Conservation (phyloP, 1,140 invertebrate genomes). For the Galleria mellonella region DNA sequence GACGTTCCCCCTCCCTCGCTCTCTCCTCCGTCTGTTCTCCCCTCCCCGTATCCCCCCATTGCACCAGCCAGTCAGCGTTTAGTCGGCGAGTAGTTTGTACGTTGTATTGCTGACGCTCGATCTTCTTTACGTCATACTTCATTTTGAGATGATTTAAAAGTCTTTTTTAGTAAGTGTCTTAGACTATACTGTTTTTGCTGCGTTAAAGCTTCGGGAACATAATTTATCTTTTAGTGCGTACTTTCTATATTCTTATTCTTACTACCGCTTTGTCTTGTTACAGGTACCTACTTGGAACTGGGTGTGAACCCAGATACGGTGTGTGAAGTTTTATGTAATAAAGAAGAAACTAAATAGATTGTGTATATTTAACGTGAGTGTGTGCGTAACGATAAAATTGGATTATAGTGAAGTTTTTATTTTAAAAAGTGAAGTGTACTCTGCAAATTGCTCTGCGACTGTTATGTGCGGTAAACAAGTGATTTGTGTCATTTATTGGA, state of each 20-base stretch:
- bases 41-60: slow-evolving; percentile 33
- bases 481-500: slow-evolving; percentile 54
- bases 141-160: slow-evolving; percentile 46
- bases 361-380: slow-evolving; percentile 16
- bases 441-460: slow-evolving; percentile 28
- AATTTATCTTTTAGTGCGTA: too few species aligned
- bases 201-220: too few species aligned
- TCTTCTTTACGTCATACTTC: slow-evolving; percentile 61
- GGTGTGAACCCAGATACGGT: slow-evolving; percentile 69
- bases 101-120: slow-evolving; percentile 15
- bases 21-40: slow-evolving; percentile 54
- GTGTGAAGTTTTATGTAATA: slow-evolving; percentile 67
- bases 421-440: slow-evolving; percentile 50
- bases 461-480: slow-evolving; percentile 47
- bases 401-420: slow-evolving; percentile 18
- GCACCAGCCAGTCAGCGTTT: slow-evolving; percentile 62
- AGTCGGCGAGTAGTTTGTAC: slow-evolving; percentile 25
- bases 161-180: slow-evolving; percentile 8
- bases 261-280: slow-evolving; percentile 69
- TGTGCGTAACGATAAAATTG: slow-evolving; percentile 34
- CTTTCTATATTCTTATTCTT: slow-evolving; percentile 15
- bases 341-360: too few species aligned
- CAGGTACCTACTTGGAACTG: slow-evolving; percentile 67
- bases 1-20: slow-evolving; percentile 63
- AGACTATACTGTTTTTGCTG: not conserved